Evolutionary conservation across 2,113 vertebrate species (phyloP).

Genomic region (Hemiprocne comata): DNA sequence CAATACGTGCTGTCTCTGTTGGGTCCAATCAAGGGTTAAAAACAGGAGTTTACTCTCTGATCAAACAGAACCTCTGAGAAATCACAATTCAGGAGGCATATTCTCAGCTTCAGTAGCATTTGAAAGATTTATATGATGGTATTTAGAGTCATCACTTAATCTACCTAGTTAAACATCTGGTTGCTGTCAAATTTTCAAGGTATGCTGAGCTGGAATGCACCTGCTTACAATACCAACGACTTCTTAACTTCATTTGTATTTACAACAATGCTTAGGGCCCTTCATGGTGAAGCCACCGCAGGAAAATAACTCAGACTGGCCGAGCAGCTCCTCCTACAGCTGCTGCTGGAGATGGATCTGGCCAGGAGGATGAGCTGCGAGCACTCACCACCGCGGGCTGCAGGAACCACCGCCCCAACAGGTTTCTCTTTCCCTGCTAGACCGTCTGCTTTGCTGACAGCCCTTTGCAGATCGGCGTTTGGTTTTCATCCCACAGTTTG

Average conservation of each 20-base stretch:
- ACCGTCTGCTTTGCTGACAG: not conserved
- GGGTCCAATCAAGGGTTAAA: not conserved
- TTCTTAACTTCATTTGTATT: not conserved
- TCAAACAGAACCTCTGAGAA: not conserved
- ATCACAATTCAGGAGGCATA: not conserved
- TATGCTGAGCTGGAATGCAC: not conserved
- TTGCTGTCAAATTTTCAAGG: conserved; percentile 19
- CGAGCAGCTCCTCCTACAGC: fast-evolving
- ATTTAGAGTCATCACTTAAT: not conserved
- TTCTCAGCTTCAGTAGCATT: not conserved
- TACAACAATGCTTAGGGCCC: not conserved
- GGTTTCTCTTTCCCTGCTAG: not conserved
- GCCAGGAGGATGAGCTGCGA: not conserved
- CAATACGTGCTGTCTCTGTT: not conserved
- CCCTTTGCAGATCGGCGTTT: not conserved
- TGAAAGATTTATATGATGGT: conserved; percentile 3
- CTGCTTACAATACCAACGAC: conserved; percentile 20
- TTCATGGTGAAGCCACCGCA: not conserved
- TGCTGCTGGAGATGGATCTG: not conserved
- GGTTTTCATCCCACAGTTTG: not conserved
- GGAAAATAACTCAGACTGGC: not conserved
- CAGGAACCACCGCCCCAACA: not conserved
- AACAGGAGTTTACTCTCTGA: not conserved
- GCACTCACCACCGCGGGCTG: not conserved
- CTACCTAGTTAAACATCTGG: conserved; percentile 26